Base-by-base conservation (phyloP, 2,888 invertebrate species). In the Xanthorhoe designata region DNA sequence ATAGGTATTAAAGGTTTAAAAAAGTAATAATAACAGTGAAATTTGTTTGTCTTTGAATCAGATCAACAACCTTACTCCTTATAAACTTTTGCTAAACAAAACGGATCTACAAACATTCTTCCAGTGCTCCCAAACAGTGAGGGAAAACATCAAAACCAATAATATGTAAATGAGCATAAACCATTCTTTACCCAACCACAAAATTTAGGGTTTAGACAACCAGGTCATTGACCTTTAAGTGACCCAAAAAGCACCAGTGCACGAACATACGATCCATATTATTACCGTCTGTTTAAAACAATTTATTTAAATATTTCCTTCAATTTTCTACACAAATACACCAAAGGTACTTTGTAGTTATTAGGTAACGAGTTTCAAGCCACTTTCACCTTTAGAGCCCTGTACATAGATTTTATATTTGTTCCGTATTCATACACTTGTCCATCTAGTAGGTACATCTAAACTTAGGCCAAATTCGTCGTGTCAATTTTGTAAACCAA, bases 381-480 rank as follows among this genome's bases (percentile, higher is more conserved):
- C 19, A 51, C 6, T 51, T 24, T 59, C 59, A 19, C 18, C 59
- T 59, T 59, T 51, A 59, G 42, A 51, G 59, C 59, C 13, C 42
- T 59, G 38, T 42, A 3, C 7, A 50, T 38, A 19, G 2, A 35
- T 3, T 24, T 49, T 29, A 45, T n/a, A 55, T 55, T 35, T 55
- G 32, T 42, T 50, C 52, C 52, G 60, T 60, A 17, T 24, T 52
- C n/a, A 47, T 8, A 47, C 47, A 4, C 47, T 47, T 47, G 47
- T 47, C 15, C 1, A 17, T 47, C 35, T 35, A 35, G 9, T n/a
- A n/a, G n/a, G n/a, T n/a, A n/a, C n/a, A n/a, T n/a, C n/a, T n/a
- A n/a, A n/a, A n/a, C 24, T 24, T 24, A 1, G 4, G 24, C 24
- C 24, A 24, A 24, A 24, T 24, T 24, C 24, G 24, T 3, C 24